Evolutionary conservation across 1,140 invertebrate species (phyloP), one percentile per base, ranked within the genome.

Genomic region (Drepana arcuata): DNA sequence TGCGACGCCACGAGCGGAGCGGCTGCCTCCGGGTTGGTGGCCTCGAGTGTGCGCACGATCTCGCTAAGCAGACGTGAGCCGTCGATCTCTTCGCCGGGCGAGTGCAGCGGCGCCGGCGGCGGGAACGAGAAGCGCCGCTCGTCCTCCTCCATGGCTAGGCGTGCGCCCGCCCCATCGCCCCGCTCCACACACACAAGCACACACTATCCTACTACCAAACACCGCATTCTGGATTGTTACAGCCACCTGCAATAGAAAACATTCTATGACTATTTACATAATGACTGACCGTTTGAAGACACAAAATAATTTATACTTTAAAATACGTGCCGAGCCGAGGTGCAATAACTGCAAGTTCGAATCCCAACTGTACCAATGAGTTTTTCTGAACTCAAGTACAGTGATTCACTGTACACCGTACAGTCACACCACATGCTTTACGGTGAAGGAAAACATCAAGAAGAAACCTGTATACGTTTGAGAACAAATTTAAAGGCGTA

Each of bases 41-140:
- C 73, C 48, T 84, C 82, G 14, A 84, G 65, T 4, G 78, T 81
- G 4, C 71, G 62, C 16, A 83, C 77, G 32, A 84, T 84, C 49
- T 82, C 79, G 28, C 74, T 66, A 9, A 84, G 67, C 27, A 84
- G 56, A 16, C 78, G 73, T 11, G 82, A 84, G 36, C 79, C 79
- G 52, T 84, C 82, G 34, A 83, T 75, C 57, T 84, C 82, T 48
- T 82, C 79, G 40, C 72, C 67, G 44, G 79, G 79, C 53, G 79
- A 83, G 59, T 74, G 57, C 34, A 78, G 66, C 62, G 77, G 77
- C 73, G 73, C 73, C 65, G 73, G 73, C 62, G 77, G 73, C 64
- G 72, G 72, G 57, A 81, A 81, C 49, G 77, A 81, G 43, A 81
- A 64, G 49, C 77, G 70, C 63, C 77, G 61, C 62, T 81, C 77